Base-by-base conservation (phyloP, 2,797 vertebrate species). In the Amblyopsis hoosieri region DNA sequence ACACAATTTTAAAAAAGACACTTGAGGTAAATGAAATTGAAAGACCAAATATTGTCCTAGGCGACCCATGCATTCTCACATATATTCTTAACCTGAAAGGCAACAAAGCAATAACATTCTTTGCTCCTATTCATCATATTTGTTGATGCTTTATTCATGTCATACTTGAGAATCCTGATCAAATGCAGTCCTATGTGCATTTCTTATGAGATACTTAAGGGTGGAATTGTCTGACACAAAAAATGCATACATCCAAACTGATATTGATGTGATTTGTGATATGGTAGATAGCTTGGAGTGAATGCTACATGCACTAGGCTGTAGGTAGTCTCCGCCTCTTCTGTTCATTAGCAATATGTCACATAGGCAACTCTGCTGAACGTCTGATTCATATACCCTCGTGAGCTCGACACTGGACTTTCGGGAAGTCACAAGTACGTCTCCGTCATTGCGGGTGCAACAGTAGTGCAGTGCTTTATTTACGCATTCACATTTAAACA, bases 71-170 rank as follows among this genome's bases (percentile, higher is more conserved):
- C 23, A 57, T 15, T 12, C 62, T 73, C 65, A 64, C 33, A 29
- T n/a, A 57, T 47, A 53, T 72, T 47, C 23, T 63, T 65, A 67
- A 82, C 72, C 50, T 50, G 17, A 72, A 58, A 78, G 47, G 17
- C 49, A 67, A 53, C 55, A 71, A 51, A 63, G 50, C 33, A 57
- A 56, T 81, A 73, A 65, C 66, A 60, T 66, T 59, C 57, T 73
- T 55, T 12, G 50, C 64, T 59, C 56, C 57, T 71, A 63, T 87
- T 86, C 66, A 75, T 80, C 69, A 72, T 82, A 75, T 82, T 70
- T 79, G 74, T 75, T 71, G 33, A 87, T 89, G 77, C 84, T 82
- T 84, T 86, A 87, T 89, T 89, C 69, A 89, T 86, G 53, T 77
- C 71, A 67, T 72, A 72, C 72, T 77, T 76, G 56, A 55, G 55